Evolutionary conservation across 2,888 invertebrate species (phyloP).

Genomic region (Himalopsyche kuldschensis): DNA sequence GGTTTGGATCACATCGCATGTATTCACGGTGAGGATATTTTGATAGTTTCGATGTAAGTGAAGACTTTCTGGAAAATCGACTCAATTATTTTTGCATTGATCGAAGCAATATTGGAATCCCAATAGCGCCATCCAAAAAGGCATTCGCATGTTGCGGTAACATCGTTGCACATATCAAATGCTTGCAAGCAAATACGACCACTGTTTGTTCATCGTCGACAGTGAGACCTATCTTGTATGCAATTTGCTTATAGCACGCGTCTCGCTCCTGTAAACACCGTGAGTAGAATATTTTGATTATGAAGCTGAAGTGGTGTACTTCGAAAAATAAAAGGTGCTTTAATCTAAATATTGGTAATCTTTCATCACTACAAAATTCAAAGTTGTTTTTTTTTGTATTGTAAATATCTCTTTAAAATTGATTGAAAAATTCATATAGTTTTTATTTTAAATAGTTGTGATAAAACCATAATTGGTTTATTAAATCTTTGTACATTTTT

Average conservation of each 20-base stretch:
- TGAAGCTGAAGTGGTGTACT: too few relatives aligned
- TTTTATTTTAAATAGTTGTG: too few relatives aligned
- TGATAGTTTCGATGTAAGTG: not conserved
- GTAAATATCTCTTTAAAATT: too few relatives aligned
- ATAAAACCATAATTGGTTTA: too few relatives aligned
- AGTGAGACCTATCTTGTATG: not conserved
- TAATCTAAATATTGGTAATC: too few relatives aligned
- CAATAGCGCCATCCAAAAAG: not conserved
- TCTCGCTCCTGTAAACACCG: not conserved
- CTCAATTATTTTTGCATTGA: not conserved
- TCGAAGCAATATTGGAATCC: not conserved
- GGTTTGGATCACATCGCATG: not conserved
- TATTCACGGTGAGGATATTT: not conserved
- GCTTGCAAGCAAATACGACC: not conserved
- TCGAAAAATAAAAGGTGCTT: too few relatives aligned
- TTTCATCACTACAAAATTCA: too few relatives aligned
- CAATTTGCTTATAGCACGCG: not conserved
- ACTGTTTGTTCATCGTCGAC: not conserved
- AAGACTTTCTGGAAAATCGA: not conserved
- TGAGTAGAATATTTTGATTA: not conserved
- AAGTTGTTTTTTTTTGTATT: too few relatives aligned
- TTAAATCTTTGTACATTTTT: too few relatives aligned
- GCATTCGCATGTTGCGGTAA: not conserved
- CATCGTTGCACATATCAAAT: not conserved
- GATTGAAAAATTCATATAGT: too few relatives aligned